Percentiles rank a stretch among this genome's conserved stretches.
phyloP scores from a whole-genome alignment of 2,113 vertebrate species.

The Pao palembangensis region DNA sequence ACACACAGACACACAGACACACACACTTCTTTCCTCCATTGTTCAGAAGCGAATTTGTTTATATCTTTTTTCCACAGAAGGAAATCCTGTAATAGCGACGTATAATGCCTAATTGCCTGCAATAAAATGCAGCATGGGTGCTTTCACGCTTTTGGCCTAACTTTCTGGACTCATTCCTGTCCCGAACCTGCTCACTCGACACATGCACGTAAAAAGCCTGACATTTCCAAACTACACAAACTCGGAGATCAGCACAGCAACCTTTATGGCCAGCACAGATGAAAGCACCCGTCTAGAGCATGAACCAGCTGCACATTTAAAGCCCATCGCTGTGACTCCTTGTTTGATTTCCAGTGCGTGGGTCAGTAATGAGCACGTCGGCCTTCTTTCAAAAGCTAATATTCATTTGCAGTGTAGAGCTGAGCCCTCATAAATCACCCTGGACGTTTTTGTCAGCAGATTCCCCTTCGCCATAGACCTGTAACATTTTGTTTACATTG shows the following conservation, averaged over 20 bases:
- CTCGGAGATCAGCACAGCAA: slow-evolving; percentile 35
- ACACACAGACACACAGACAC: neutral
- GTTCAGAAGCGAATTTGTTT: slow-evolving; percentile 51
- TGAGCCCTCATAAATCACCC: neutral
- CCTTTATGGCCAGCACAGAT: slow-evolving; percentile 51
- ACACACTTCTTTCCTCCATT: slow-evolving; percentile 33
- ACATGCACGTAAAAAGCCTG: slow-evolving; percentile 31
- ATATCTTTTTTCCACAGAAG: slow-evolving; percentile 24
- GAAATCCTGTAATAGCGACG: slow-evolving; percentile 41
- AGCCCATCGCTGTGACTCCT: slow-evolving; percentile 32
- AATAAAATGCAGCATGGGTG: slow-evolving; percentile 51
- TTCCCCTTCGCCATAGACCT: slow-evolving; percentile 8
- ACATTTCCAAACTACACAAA: slow-evolving; percentile 41
- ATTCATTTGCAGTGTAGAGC: neutral
- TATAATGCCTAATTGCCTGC: slow-evolving; percentile 57
- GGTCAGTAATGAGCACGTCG: slow-evolving; percentile 12
- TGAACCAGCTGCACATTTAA: slow-evolving; percentile 45
- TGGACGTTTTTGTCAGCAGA: slow-evolving; percentile 3
- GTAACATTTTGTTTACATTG: slow-evolving; percentile 19
- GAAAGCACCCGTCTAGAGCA: slow-evolving; percentile 45
- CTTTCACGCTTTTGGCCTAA: slow-evolving; percentile 46
- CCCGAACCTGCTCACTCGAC: slow-evolving; percentile 23
- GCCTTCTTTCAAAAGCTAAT: slow-evolving; percentile 1
- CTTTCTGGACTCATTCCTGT: slow-evolving; percentile 33
- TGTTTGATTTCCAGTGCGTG: slow-evolving; percentile 37